Conservation (phyloP, 1,140 invertebrate species). For the Zaprionus kolodkinae region DNA sequence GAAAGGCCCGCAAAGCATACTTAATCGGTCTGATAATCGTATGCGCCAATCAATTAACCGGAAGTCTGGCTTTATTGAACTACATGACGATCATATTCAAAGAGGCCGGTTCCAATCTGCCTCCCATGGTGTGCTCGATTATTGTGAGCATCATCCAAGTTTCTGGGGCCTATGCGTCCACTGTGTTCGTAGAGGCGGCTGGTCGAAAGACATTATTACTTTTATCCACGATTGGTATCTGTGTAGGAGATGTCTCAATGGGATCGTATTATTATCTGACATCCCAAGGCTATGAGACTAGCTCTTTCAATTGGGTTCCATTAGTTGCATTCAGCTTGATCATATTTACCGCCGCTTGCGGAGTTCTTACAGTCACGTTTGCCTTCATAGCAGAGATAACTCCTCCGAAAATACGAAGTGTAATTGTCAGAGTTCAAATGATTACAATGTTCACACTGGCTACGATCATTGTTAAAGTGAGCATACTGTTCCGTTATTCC, state of each 20-base stretch:
- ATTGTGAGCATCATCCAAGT: slow-evolving; percentile 88
- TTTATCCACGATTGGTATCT: slow-evolving; percentile 42
- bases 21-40: slow-evolving; percentile 49
- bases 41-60: slow-evolving; percentile 83
- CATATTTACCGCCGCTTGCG: slow-evolving; percentile 42
- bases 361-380: slow-evolving; percentile 28
- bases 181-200: slow-evolving; percentile 84
- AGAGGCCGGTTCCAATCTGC: slow-evolving; percentile 86
- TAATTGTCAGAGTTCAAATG: slow-evolving; percentile 4
- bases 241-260: slow-evolving; percentile 31
- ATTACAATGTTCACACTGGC: neutral
- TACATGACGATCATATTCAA: slow-evolving; percentile 87
- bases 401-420: slow-evolving; percentile 17
- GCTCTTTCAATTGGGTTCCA: slow-evolving; percentile 43
- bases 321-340: slow-evolving; percentile 46
- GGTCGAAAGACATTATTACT: slow-evolving; percentile 70
- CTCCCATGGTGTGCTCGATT: slow-evolving; percentile 88
- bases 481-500: neutral
- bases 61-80: slow-evolving; percentile 85
- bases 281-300: slow-evolving; percentile 33
- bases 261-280: slow-evolving; percentile 32
- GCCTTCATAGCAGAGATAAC: slow-evolving; percentile 12
- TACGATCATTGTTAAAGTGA: slow-evolving; percentile 8
- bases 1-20: slow-evolving; percentile 44
- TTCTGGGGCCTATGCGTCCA: slow-evolving; percentile 84